phyloP scores from a whole-genome alignment of 2,113 vertebrate species.

The Dunckerocampus dactyliophorus region DNA sequence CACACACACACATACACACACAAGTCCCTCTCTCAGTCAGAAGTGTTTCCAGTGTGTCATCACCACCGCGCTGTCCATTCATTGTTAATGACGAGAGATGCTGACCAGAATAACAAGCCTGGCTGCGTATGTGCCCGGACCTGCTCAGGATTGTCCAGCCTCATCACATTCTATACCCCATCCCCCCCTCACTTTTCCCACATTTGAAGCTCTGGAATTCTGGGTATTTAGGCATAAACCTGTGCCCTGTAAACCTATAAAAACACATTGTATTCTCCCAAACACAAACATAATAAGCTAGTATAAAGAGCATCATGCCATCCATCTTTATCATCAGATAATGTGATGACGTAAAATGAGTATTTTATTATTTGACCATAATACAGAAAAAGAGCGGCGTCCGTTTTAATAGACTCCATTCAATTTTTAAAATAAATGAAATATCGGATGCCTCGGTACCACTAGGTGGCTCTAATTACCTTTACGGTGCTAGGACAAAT shows the following conservation, averaged over 20 bases:
- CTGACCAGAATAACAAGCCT: conserved; percentile 74
- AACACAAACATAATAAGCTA: not conserved
- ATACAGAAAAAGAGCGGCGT: not conserved
- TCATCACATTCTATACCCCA: conserved; percentile 77
- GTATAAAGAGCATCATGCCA: not conserved
- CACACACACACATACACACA: conserved; percentile 4
- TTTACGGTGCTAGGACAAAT: no score
- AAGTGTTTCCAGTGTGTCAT: conserved; percentile 66
- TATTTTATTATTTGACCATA: not conserved
- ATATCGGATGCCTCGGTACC: no score
- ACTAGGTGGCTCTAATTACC: no score
- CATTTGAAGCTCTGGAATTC: conserved; percentile 34
- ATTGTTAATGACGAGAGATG: conserved; percentile 74
- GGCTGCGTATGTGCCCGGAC: conserved; percentile 15
- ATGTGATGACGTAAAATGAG: not conserved
- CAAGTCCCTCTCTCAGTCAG: conserved; percentile 28
- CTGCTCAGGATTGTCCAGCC: conserved; percentile 65
- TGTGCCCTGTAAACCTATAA: not conserved
- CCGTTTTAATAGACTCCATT: not conserved
- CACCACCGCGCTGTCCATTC: conserved; percentile 59
- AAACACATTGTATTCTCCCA: not conserved
- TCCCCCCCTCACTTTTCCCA: conserved; percentile 18
- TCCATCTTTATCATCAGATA: not conserved
- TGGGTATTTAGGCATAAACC: conserved; percentile 2
- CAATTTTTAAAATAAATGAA: no score